Conservation (phyloP, 2,888 invertebrate genomes). For the Tridacna gigas region DNA sequence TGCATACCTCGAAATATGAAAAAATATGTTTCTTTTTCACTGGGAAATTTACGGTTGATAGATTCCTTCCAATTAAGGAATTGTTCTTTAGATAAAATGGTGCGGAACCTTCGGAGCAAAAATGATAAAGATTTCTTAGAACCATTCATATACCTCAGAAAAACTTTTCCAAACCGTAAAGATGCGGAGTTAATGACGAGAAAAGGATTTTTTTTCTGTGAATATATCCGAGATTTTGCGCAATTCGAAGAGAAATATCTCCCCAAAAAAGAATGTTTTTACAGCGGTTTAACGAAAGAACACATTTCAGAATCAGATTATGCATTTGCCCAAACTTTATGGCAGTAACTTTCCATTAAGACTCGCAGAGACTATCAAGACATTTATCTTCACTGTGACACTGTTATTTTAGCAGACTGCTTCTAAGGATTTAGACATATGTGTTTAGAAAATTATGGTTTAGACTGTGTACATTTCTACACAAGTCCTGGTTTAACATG, state of each 20-base stretch:
- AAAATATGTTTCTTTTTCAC: slow-evolving; percentile 7
- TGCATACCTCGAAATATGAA: slow-evolving; percentile 3
- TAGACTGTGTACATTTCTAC: not conserved
- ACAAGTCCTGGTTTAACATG: not conserved
- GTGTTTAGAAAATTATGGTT: not conserved
- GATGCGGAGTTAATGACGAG: not conserved
- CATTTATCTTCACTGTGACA: not conserved
- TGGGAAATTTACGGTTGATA: slow-evolving; percentile 24
- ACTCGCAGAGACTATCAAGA: slow-evolving; percentile 12
- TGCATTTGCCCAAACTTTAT: not conserved
- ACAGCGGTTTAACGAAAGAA: not conserved
- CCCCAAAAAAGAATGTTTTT: slow-evolving; percentile 20
- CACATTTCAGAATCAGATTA: slow-evolving; percentile 12
- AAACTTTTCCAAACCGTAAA: not conserved
- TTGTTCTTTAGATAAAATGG: not conserved
- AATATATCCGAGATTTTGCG: not conserved
- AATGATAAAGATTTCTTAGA: not conserved
- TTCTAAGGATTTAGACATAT: not conserved
- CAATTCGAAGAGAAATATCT: slow-evolving; percentile 24
- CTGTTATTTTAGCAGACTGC: not conserved
- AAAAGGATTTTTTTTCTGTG: slow-evolving; percentile 28
- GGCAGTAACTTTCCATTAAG: not conserved
- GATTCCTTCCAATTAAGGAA: not conserved
- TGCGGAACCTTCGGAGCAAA: not conserved
- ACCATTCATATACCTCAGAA: not conserved